Evolutionary conservation across 2,888 invertebrate species (phyloP).

Genomic region (Saturnia japonica): DNA sequence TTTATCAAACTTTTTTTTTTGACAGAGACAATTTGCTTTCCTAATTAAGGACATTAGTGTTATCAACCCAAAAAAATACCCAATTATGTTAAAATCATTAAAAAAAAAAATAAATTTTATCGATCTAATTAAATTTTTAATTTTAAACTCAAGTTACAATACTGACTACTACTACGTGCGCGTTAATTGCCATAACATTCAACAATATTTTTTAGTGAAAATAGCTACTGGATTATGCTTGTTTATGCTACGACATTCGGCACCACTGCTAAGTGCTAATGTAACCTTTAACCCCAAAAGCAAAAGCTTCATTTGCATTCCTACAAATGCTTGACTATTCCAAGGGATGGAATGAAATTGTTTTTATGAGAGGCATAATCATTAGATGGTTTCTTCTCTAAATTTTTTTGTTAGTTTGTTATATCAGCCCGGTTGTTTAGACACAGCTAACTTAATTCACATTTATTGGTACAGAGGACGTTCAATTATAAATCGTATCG

Average conservation of each 20-base stretch:
- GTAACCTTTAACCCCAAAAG: neutral
- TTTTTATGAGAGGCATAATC: neutral
- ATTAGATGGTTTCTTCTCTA: neutral
- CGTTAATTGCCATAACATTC: neutral
- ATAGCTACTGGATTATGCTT: no score
- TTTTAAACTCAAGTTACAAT: no score
- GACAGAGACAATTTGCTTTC: neutral
- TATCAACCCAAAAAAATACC: neutral
- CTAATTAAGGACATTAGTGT: neutral
- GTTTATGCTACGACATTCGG: neutral
- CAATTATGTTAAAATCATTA: neutral
- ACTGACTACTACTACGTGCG: neutral
- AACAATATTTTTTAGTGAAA: neutral
- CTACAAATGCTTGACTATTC: neutral
- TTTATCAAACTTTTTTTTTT: neutral
- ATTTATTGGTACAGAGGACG: neutral
- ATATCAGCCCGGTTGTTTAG: no score
- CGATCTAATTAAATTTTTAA: no score
- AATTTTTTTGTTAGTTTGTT: no score
- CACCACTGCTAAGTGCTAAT: neutral
- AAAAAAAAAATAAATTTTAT: neutral
- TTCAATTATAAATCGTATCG: neutral
- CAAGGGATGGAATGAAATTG: constrained; percentile 1
- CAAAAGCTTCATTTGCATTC: constrained; percentile 16
- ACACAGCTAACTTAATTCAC: neutral